Evolutionary conservation across 2,888 invertebrate species (phyloP).

Genomic region (Philaethria dido): DNA sequence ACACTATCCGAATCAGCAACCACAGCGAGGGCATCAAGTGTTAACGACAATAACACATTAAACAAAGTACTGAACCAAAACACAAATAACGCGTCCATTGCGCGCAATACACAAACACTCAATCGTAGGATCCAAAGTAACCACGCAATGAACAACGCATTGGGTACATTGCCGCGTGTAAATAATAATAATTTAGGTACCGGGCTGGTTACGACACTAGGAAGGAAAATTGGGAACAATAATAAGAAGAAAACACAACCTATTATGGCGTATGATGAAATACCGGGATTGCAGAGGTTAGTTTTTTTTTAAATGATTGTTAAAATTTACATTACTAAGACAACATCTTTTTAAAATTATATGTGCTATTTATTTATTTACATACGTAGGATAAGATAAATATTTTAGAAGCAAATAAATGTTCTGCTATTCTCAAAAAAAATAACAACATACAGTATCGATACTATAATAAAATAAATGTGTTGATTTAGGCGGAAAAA

Average conservation of each 20-base stretch:
- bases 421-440: no score
- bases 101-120: conserved; percentile 73
- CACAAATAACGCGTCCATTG: conserved; percentile 61
- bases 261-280: conserved; percentile 83
- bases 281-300: conserved; percentile 82
- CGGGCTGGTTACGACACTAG: conserved; percentile 70
- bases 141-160: conserved; percentile 73
- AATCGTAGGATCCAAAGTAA: conserved; percentile 67
- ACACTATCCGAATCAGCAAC: conserved; percentile 93
- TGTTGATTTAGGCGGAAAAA: no score
- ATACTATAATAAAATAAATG: no score
- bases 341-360: no score
- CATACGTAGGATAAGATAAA: no score
- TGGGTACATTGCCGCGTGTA: conserved; percentile 75
- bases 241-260: conserved; percentile 82
- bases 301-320: no score
- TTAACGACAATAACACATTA: conserved; percentile 75
- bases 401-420: no score
- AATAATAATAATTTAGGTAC: conserved; percentile 68
- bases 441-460: no score
- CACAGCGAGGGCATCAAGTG: conserved; percentile 90
- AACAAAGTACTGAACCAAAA: conserved; percentile 70
- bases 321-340: no score
- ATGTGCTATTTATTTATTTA: no score
- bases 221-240: conserved; percentile 80